Conservation (phyloP, 2,797 vertebrate genomes). For the Salmo trutta region DNA sequence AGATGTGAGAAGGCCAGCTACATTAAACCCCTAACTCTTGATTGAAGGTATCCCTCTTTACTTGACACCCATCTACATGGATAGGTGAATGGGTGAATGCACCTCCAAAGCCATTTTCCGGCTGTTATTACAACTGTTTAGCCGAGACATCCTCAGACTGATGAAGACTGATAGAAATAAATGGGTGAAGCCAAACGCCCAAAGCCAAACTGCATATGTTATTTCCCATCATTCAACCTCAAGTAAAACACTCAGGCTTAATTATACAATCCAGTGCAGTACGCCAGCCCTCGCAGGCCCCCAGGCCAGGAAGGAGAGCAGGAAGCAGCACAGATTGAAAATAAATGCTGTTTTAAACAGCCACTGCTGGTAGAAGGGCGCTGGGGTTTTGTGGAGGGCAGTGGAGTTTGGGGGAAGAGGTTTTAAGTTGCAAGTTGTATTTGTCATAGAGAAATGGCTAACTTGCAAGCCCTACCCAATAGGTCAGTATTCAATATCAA, state of each 20-base stretch:
- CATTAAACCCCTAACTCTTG: not conserved
- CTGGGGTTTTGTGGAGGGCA: not conserved
- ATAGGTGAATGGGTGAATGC: not conserved
- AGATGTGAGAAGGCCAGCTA: constrained; percentile 14
- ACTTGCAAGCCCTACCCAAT: too few relatives aligned
- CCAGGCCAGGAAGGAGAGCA: not conserved
- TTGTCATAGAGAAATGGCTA: too few relatives aligned
- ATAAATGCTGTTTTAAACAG: not conserved
- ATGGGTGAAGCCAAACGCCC: constrained; percentile 34
- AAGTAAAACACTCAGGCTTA: constrained; percentile 42
- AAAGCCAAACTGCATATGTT: constrained; percentile 46
- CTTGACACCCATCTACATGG: not conserved
- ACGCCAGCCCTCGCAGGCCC: not conserved
- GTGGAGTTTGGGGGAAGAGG: not conserved
- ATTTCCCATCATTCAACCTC: constrained; percentile 45
- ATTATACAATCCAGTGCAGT: constrained; percentile 45
- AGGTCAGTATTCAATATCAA: too few relatives aligned
- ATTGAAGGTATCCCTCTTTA: not conserved
- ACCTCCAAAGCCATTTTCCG: constrained; percentile 20
- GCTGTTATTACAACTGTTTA: constrained; percentile 40
- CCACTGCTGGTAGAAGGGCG: not conserved
- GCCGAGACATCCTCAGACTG: constrained; percentile 41
- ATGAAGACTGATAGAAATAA: constrained; percentile 48
- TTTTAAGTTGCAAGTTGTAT: not conserved
- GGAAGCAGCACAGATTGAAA: constrained; percentile 10